Evolutionary conservation across 2,888 invertebrate species (phyloP).

Genomic region (Noctua janthina): DNA sequence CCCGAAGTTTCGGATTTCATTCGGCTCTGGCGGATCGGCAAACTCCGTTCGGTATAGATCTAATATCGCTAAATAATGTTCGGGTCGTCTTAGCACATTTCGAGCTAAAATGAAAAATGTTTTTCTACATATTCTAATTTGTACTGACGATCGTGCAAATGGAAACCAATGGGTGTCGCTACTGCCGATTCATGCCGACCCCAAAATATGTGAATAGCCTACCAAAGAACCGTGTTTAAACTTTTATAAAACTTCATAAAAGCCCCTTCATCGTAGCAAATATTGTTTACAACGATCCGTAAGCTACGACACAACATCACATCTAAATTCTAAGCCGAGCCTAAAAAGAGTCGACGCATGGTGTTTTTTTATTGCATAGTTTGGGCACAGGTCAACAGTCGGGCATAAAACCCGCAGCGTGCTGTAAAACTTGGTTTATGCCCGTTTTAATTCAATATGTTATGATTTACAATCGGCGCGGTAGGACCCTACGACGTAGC

Average conservation of each 20-base stretch:
- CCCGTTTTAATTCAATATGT: constrained; percentile 77
- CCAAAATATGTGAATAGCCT: background rate
- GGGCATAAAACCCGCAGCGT: constrained; percentile 61
- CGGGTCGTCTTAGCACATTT: background rate
- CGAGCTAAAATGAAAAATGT: background rate
- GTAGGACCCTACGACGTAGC: constrained; percentile 31
- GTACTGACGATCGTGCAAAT: background rate
- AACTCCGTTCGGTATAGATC: background rate
- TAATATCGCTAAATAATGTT: background rate
- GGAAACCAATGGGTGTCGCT: too few relatives aligned
- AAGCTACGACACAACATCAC: background rate
- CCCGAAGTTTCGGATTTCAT: background rate
- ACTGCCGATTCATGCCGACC: background rate
- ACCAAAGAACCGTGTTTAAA: background rate
- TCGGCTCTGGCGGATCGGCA: background rate
- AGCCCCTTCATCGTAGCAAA: background rate
- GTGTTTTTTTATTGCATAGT: constrained; percentile 62
- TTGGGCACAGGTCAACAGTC: constrained; percentile 61
- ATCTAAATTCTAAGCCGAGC: constrained; percentile 40
- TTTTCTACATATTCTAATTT: background rate
- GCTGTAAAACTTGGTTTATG: constrained; percentile 72
- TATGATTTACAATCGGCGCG: constrained; percentile 71
- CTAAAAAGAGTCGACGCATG: constrained; percentile 35
- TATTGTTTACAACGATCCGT: constrained; percentile 2
- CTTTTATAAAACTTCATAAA: background rate